Evolutionary conservation across 2,113 vertebrate genomes (phyloP).

Genomic region (Suncus etruscus): DNA sequence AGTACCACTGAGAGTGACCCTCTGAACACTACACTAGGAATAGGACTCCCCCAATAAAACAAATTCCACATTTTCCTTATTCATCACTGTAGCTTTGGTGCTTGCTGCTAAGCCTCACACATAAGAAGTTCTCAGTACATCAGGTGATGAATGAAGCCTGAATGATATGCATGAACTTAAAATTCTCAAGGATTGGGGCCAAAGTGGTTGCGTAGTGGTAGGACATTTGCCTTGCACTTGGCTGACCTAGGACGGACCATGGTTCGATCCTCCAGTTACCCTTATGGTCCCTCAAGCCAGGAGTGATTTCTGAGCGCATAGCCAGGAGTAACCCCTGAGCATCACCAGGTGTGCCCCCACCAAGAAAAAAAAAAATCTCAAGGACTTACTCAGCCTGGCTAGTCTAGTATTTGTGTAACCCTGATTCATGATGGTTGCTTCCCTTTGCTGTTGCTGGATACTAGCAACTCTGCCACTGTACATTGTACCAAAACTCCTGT

Average conservation of each 20-base stretch:
- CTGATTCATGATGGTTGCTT: constrained; percentile 1
- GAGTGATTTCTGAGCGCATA: no score
- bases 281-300: no score
- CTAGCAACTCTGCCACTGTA: background rate
- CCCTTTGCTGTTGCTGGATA: constrained; percentile 4
- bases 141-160: constrained; percentile 18
- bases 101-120: background rate
- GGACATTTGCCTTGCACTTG: no score
- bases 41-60: no score
- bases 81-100: background rate
- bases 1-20: no score
- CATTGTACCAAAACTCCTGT: constrained; percentile 4
- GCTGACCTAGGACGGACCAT: no score
- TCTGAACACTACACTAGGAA: no score
- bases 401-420: background rate
- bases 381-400: background rate
- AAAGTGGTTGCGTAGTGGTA: no score
- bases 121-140: background rate
- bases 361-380: no score
- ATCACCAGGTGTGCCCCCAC: no score
- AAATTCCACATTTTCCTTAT: background rate
- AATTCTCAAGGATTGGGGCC: background rate
- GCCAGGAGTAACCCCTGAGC: no score
- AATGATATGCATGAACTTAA: constrained; percentile 23
- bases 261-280: no score